Conservation (phyloP, 2,797 vertebrate genomes). For the Pyrocephalus nanus region DNA sequence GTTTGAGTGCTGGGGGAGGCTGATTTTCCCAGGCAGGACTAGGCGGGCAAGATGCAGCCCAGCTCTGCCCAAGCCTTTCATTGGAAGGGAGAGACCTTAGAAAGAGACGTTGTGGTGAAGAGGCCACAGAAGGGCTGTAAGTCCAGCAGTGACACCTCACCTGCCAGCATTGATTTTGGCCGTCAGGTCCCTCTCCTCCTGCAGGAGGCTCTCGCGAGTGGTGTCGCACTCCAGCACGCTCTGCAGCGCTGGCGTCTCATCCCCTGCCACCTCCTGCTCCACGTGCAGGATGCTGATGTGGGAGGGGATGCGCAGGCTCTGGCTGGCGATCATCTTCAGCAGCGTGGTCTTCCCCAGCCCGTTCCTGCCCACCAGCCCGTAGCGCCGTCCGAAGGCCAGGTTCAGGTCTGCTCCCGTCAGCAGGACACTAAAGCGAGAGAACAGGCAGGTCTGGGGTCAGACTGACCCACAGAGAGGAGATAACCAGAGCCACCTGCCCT, state of each 20-base stretch:
- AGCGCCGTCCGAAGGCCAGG: conserved; percentile 88
- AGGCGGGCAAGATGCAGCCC: not conserved
- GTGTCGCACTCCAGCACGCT: conserved; percentile 93
- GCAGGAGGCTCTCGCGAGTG: conserved; percentile 84
- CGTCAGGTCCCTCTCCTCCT: conserved; percentile 84
- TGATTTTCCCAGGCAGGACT: not conserved
- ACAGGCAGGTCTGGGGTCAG: not conserved
- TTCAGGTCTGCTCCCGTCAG: conserved; percentile 90
- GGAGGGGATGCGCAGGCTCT: conserved; percentile 87
- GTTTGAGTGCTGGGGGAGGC: not conserved
- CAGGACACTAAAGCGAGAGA: conserved; percentile 79
- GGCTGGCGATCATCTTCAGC: conserved; percentile 93
- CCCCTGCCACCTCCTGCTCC: conserved; percentile 95
- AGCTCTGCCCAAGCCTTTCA: not conserved
- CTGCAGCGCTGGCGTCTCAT: conserved; percentile 88
- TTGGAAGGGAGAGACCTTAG: not conserved
- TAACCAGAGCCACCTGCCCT: rapidly evolving
- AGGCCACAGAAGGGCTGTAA: not conserved
- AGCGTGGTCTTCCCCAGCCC: conserved; percentile 95
- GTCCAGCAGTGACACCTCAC: conserved; percentile 69
- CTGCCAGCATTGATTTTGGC: conserved; percentile 83
- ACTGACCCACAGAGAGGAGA: not conserved
- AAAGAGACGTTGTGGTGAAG: rapidly evolving
- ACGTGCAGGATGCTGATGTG: conserved; percentile 96
- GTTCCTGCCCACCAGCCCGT: conserved; percentile 92